Percentiles rank a stretch among this genome's conserved stretches.
Conservation (phyloP, 2,113 vertebrate genomes). For the Chrysochloris asiatica region DNA sequence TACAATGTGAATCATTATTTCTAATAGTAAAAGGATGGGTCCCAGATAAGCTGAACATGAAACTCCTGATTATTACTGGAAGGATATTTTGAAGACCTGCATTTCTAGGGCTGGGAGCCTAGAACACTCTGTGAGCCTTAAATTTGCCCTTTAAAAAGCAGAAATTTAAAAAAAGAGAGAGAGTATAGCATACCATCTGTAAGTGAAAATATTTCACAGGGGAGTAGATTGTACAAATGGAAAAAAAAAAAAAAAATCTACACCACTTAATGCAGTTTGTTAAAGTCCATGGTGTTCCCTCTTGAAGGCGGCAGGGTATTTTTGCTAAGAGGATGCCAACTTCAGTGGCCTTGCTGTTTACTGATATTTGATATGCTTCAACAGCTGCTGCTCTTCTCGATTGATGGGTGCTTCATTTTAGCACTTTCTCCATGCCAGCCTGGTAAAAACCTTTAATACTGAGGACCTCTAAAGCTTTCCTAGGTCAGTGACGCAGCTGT, state of each 20-base stretch:
- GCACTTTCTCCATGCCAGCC: slow-evolving; percentile 43
- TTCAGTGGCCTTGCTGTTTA: slow-evolving; percentile 67
- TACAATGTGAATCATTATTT: slow-evolving; percentile 42
- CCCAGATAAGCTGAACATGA: slow-evolving; percentile 16
- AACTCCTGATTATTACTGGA: slow-evolving; percentile 23
- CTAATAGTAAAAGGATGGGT: slow-evolving; percentile 18
- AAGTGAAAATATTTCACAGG: slow-evolving; percentile 11
- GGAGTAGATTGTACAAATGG: not conserved
- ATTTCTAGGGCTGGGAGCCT: slow-evolving; percentile 40
- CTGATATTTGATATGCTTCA: slow-evolving; percentile 59
- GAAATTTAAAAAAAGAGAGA: not conserved
- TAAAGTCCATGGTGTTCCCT: slow-evolving; percentile 29
- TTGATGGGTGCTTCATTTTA: slow-evolving; percentile 49
- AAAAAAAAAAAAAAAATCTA: not conserved
- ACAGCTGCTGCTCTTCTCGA: slow-evolving; percentile 71
- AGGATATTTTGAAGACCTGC: slow-evolving; percentile 40
- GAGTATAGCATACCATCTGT: not conserved
- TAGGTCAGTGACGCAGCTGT: not conserved
- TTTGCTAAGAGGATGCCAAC: slow-evolving; percentile 46
- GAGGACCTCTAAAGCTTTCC: slow-evolving; percentile 11
- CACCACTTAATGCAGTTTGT: slow-evolving; percentile 20
- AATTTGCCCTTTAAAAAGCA: slow-evolving; percentile 24
- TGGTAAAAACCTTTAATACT: slow-evolving; percentile 18
- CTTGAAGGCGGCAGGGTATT: slow-evolving; percentile 26
- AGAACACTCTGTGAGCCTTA: slow-evolving; percentile 35